These are phyloP conservation scores for Xenopus laevis DNA, from an alignment of 2,113 vertebrate genomes.

Conservation along the genomic window DNA sequence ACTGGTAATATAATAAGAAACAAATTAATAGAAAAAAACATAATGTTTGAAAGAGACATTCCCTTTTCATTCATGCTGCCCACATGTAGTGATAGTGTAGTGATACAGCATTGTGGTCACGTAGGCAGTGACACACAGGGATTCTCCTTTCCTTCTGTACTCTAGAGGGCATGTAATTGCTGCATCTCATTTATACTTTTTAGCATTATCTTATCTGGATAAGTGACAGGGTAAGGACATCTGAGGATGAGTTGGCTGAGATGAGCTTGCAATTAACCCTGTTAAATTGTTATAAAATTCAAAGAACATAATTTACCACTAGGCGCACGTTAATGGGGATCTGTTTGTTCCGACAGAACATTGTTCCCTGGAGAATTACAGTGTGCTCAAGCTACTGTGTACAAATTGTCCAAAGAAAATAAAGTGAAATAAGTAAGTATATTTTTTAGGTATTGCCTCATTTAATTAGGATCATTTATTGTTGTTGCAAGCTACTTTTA, in stretches of 20 bases:
- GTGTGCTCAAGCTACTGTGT: background rate
- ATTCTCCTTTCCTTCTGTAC: conserved; percentile 52
- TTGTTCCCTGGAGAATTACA: conserved; percentile 20
- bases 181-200: conserved; percentile 47
- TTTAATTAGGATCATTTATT: too few relatives aligned
- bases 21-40: conserved; percentile 54
- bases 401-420: background rate
- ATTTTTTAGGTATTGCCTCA: background rate
- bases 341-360: conserved; percentile 26
- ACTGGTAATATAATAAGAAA: conserved; percentile 55
- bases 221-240: conserved; percentile 51
- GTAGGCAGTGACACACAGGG: conserved; percentile 58
- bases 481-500: too few relatives aligned
- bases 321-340: conserved; percentile 28
- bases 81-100: conserved; percentile 48
- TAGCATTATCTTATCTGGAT: conserved; percentile 50
- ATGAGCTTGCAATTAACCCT: conserved; percentile 52
- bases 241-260: conserved; percentile 48
- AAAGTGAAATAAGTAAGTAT: background rate
- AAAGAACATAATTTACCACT: conserved; percentile 40
- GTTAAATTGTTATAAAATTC: conserved; percentile 34
- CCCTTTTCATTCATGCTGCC: too few relatives aligned
- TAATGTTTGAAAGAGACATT: conserved; percentile 48
- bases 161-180: conserved; percentile 67
- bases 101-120: conserved; percentile 62